Conservation (phyloP, 2,797 vertebrate species). For the Manis pentadactyla region DNA sequence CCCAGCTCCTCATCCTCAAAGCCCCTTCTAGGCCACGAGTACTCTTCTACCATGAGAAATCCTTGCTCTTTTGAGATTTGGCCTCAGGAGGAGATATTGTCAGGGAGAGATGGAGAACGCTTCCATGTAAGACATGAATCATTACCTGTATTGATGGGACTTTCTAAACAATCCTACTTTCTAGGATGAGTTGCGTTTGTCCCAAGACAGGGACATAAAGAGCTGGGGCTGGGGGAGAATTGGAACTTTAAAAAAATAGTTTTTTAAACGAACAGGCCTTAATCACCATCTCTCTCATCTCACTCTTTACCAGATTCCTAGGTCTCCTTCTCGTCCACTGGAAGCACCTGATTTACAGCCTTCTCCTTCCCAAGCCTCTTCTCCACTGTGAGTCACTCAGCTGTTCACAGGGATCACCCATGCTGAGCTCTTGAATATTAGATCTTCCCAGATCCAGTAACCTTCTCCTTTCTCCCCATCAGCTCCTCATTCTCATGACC, state of each 20-base stretch:
- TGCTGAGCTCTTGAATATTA: neutral
- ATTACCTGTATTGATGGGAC: neutral
- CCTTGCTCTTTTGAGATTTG: neutral
- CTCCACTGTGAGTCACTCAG: neutral
- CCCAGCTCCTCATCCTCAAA: neutral
- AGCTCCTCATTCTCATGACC: neutral
- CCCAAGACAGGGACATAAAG: neutral
- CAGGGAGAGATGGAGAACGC: neutral
- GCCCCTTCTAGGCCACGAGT: neutral
- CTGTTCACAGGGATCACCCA: neutral
- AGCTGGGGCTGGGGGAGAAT: neutral
- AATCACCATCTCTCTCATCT: neutral
- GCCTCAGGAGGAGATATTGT: neutral
- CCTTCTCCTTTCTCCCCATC: neutral
- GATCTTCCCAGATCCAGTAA: neutral
- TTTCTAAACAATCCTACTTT: neutral
- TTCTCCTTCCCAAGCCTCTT: neutral
- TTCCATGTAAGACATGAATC: neutral
- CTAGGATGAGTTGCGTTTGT: neutral
- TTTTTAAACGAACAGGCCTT: neutral
- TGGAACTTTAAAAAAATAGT: neutral
- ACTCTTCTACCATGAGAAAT: neutral
- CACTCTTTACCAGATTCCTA: neutral
- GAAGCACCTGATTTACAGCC: neutral
- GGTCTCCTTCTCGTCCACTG: neutral